These are phyloP conservation scores for Rhinoptilus africanus DNA, from an alignment of 2,113 vertebrate species.

Conservation along the genomic window DNA sequence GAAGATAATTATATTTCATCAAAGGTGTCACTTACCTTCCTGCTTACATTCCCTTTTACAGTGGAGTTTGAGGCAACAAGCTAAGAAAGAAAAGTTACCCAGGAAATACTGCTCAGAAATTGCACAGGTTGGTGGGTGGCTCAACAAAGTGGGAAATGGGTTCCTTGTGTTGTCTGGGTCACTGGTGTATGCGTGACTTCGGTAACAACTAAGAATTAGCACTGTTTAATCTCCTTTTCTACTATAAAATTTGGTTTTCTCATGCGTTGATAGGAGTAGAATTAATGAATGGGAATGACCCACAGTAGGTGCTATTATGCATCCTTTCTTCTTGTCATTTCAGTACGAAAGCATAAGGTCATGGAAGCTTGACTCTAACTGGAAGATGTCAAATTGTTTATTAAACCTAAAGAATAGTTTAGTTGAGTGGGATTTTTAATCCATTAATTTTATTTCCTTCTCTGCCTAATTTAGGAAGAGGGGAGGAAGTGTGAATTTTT, in stretches of 20 bases:
- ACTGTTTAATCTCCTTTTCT: not conserved
- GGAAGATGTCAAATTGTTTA: not conserved
- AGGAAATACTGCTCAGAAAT: not conserved
- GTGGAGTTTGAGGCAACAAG: not conserved
- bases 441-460: not conserved
- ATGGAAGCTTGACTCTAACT: not conserved
- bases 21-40: not conserved
- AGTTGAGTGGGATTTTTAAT: not conserved
- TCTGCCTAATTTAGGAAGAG: not conserved
- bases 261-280: fast-evolving
- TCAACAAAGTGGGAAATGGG: not conserved
- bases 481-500: not conserved
- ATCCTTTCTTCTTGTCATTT: not conserved
- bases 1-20: not conserved
- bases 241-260: not conserved
- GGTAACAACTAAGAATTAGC: not conserved
- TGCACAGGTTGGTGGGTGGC: not conserved
- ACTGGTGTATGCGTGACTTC: not conserved
- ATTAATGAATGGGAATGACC: not conserved
- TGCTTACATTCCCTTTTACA: not conserved
- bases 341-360: not conserved
- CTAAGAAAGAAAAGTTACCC: not conserved
- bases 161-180: not conserved
- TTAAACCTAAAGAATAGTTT: not conserved
- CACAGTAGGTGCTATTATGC: not conserved